Percentiles rank a stretch among this genome's conserved stretches.
Evolutionary conservation across 2,797 vertebrate species (phyloP).

Genomic region (Graptemys geographica): DNA sequence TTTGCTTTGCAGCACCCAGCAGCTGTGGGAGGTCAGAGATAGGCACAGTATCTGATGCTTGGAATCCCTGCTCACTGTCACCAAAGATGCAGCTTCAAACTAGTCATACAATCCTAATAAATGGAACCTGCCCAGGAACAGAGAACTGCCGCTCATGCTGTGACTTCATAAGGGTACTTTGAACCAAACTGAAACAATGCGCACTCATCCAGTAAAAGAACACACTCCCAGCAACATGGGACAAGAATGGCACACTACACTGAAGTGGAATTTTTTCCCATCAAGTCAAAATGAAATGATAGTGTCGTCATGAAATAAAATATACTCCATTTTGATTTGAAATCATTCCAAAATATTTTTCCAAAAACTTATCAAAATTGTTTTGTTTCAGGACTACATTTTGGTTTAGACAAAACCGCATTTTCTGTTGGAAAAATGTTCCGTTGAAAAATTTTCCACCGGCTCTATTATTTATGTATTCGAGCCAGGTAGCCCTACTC

Average conservation of each 20-base stretch:
- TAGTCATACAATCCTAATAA: neutral
- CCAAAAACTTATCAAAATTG: neutral
- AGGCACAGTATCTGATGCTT: neutral
- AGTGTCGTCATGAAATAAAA: neutral
- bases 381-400: neutral
- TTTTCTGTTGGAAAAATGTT: neutral
- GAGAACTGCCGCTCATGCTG: neutral
- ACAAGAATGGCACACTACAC: neutral
- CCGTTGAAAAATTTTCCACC: neutral
- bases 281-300: neutral
- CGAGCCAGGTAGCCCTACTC: neutral
- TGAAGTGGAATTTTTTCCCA: neutral
- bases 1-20: neutral
- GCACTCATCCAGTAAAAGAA: neutral
- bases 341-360: neutral
- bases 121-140: neutral
- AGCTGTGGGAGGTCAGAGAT: neutral
- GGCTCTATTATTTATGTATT: neutral
- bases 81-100: neutral
- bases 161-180: neutral
- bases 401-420: neutral
- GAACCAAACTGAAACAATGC: neutral
- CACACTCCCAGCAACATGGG: neutral
- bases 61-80: neutral
- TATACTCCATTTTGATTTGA: neutral